A percentile compares a stretch with the other conserved stretches of the same genome.
phyloP scores from a whole-genome alignment of 2,113 vertebrate species.

The Lepisosteus oculatus region DNA sequence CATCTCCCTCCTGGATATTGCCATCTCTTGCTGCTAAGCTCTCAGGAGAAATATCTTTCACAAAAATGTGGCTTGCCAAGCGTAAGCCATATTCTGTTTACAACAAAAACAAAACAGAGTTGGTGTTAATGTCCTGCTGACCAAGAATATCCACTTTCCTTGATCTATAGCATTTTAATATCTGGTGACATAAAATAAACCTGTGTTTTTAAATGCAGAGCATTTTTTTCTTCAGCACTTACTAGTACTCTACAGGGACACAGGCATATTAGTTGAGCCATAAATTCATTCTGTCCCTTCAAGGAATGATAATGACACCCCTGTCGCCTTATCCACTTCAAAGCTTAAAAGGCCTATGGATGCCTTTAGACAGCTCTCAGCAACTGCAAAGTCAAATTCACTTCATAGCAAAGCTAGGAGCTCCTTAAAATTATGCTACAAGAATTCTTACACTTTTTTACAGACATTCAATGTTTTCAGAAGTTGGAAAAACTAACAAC shows the following conservation, averaged over 20 bases:
- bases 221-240: background rate
- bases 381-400: background rate
- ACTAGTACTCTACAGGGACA: background rate
- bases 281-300: background rate
- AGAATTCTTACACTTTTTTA: too few species aligned
- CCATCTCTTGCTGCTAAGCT: constrained; percentile 95
- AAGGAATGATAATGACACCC: background rate
- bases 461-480: too few species aligned
- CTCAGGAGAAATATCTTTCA: constrained; percentile 98
- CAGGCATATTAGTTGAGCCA: background rate
- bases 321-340: background rate
- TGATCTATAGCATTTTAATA: background rate
- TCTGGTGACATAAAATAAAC: background rate
- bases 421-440: too few species aligned
- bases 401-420: too few species aligned
- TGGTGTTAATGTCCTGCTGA: constrained; percentile 50
- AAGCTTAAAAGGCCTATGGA: background rate
- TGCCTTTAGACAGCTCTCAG: too few species aligned
- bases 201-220: background rate
- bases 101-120: constrained; percentile 63
- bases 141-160: background rate
- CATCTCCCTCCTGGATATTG: constrained; percentile 98
- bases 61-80: constrained; percentile 98
- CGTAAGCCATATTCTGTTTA: constrained; percentile 95
- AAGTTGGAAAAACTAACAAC: too few species aligned